These are phyloP conservation scores for Epirrhoe tristata DNA, from an alignment of 2,888 invertebrate genomes.

Conservation along the genomic window DNA sequence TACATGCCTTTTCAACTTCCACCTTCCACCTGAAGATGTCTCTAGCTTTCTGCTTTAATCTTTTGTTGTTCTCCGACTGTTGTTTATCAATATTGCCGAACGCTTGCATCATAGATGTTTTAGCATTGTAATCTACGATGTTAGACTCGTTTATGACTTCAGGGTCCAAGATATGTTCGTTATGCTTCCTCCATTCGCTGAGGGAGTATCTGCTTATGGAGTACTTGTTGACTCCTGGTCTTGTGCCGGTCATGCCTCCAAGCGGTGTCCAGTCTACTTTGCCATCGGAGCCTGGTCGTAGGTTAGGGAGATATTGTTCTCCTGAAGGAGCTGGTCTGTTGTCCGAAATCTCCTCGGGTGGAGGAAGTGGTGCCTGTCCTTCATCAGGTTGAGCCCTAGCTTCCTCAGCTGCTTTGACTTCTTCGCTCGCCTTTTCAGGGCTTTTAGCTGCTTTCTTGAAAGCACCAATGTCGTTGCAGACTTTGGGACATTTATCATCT, in stretches of 20 bases:
- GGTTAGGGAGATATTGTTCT: slow-evolving; percentile 62
- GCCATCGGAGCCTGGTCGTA: slow-evolving; percentile 89
- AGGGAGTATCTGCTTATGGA: slow-evolving; percentile 90
- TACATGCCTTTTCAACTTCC: slow-evolving; percentile 89
- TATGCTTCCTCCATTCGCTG: slow-evolving; percentile 89
- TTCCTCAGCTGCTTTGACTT: slow-evolving; percentile 49
- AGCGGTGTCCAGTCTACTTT: slow-evolving; percentile 90
- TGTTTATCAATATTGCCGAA: slow-evolving; percentile 88
- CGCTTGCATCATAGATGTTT: slow-evolving; percentile 87
- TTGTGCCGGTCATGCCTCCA: slow-evolving; percentile 88
- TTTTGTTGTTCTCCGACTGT: slow-evolving; percentile 88
- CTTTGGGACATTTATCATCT: slow-evolving; percentile 65
- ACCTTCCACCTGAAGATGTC: slow-evolving; percentile 91
- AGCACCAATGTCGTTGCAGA: slow-evolving; percentile 70
- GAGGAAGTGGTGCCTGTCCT: slow-evolving; percentile 16
- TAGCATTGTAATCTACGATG: slow-evolving; percentile 86
- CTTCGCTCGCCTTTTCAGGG: slow-evolving; percentile 53
- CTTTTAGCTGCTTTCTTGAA: slow-evolving; percentile 65
- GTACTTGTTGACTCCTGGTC: slow-evolving; percentile 91
- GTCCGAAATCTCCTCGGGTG: slow-evolving; percentile 38
- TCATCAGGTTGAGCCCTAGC: slow-evolving; percentile 29
- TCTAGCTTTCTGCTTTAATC: slow-evolving; percentile 87
- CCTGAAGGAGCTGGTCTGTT: slow-evolving; percentile 44
- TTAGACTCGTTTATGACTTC: slow-evolving; percentile 82
- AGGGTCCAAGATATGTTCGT: slow-evolving; percentile 81